Evolutionary conservation across 2,888 invertebrate species (phyloP), one percentile per base, ranked within the genome.

Genomic region (Hartigia nigra): DNA sequence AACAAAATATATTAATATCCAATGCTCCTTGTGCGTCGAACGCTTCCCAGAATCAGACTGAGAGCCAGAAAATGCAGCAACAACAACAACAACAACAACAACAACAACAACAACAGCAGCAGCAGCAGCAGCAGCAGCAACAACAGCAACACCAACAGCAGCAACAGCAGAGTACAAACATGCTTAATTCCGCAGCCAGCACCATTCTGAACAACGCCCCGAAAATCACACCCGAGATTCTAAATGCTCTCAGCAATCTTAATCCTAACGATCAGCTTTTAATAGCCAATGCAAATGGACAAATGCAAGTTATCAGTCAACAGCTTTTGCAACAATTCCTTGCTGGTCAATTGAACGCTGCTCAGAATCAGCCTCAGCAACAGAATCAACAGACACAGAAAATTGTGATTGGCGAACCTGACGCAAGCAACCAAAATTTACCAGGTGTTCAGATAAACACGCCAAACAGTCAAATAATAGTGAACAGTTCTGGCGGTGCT

Each of bases 291-390:
- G 89, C 91, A 1, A 91, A 91, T 77, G 91, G 91, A 4, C 91
- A 91, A 78, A 91, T 91, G 91, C 91, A 91, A 80, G 89, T 91
- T 1, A 91, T 91, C 36, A 91, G 91, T 81, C 91, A 91, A 75
- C 91, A 91, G 74, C 81, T 90, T 9, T 81, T 91, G 39, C 91
- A 91, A 79, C 91, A 91, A 77, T 88, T 91, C 76, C 79, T 91
- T 55, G 86, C 91, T 9, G 91, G 90, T 1, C 91, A 91, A 72
- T 83, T 91, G 76, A 90, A 89, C 78, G 80, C 88, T 0, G 82
- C 85, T 37, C 84, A 84, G 76, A 31, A 72, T 32, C 88, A 88
- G 77, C 75, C 81, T 74, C 87, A 86, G 74, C 72, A 72, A 23
- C 79, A 79, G 12, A 88, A 85, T 84, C 90, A 88, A 82, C 91